Base-by-base conservation (phyloP, 2,113 vertebrate species). In the Nipponia nippon region DNA sequence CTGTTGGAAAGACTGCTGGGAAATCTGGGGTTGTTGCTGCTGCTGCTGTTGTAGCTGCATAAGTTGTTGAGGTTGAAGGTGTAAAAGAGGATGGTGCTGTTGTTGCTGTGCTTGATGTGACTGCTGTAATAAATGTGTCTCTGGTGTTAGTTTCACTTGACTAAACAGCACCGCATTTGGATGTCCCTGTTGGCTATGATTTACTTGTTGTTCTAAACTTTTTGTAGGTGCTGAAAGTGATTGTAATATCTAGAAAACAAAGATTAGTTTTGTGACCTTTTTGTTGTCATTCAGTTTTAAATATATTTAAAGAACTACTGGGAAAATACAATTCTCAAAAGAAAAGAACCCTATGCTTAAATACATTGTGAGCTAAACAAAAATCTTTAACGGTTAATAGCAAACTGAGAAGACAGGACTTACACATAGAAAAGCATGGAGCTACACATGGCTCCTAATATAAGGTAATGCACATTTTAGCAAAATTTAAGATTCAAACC, bases 161-260 rank as follows among this genome's bases (percentile, higher is more conserved):
- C 98, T 88, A 85, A 98, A 99, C 42, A 99, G 94, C 75, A 98
- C 97, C 12, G 99, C 94, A 32, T 97, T 98, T 29, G 98, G 95
- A 69, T 98, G 98, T 84, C 98, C 98, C 93, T 98, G 97, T 69
- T 99, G 99, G 96, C 98, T 97, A 94, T 98, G 99, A 94, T 97
- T 98, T 80, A 98, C 98, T 97, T 99, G 99, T 34, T 98, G 99
- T 22, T 99, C 99, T 94, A 99, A 89, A 38, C 97, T 98, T 98
- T 99, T 99, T 29, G 99, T 98, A 93, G 99, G 98, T 67, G 98
- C 98, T n/a, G 99, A 98, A 87, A 99, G 98, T 88, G 99, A 99
- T 95, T 99, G 99, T 53, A 99, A 96, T 91, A 99, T 99, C 99
- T 99, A 96, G 44, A 96, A 97, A 87, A 91, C 93, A 96, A 95